Conservation (phyloP, 2,888 invertebrate genomes). For the Drosophila buzzatii region DNA sequence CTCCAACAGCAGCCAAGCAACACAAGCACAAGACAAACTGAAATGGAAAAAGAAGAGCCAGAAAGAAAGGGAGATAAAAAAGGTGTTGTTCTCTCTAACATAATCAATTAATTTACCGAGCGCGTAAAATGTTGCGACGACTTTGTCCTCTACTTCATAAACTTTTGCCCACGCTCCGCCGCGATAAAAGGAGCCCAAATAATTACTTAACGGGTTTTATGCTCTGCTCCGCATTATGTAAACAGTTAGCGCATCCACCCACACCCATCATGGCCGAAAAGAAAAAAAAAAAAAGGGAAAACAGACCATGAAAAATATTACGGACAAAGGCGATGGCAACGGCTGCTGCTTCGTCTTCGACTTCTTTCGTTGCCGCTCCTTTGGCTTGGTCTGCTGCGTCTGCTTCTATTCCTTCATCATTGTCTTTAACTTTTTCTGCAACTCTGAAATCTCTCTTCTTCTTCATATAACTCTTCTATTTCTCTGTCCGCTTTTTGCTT, state of each 20-base stretch:
- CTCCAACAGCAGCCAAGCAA: not conserved
- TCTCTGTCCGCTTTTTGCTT: too few relatives aligned
- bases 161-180: conserved; percentile 13
- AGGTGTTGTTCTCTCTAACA: conserved; percentile 51
- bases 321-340: conserved; percentile 24
- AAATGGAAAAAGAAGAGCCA: too few relatives aligned
- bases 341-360: conserved; percentile 9
- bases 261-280: not conserved
- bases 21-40: too few relatives aligned
- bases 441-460: not conserved
- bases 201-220: conserved; percentile 72
- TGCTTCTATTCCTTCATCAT: not conserved
- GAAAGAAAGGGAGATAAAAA: conserved; percentile 21
- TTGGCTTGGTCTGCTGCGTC: not conserved
- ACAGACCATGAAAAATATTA: conserved; percentile 55
- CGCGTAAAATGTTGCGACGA: conserved; percentile 57
- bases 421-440: not conserved
- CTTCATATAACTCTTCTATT: too few relatives aligned
- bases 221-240: conserved; percentile 65
- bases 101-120: conserved; percentile 64
- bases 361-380: not conserved
- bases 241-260: conserved; percentile 40
- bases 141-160: conserved; percentile 58
- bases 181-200: conserved; percentile 43
- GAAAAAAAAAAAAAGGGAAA: conserved; percentile 16